Conservation (phyloP, 2,113 vertebrate genomes). For the Poeciliopsis turrubarensis region DNA sequence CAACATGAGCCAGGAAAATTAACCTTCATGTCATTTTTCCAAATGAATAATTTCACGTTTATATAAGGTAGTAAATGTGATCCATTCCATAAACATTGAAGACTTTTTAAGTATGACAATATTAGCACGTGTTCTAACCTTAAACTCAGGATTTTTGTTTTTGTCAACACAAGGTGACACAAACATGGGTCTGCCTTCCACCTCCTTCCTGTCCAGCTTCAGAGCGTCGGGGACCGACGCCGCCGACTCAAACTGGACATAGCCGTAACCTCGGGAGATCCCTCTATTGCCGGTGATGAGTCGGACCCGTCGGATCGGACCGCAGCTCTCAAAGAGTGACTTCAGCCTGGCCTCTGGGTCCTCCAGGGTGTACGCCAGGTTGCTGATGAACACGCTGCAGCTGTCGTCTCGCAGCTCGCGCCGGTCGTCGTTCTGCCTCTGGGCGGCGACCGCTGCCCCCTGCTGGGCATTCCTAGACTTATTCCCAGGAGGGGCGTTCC, state of each 20-base stretch:
- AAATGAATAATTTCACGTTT: neutral
- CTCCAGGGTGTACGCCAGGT: conserved; percentile 87
- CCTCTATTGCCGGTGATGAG: conserved; percentile 86
- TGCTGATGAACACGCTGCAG: conserved; percentile 93
- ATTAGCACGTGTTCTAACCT: conserved; percentile 78
- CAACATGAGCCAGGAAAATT: neutral
- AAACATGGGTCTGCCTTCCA: conserved; percentile 94
- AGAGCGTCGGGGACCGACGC: conserved; percentile 84
- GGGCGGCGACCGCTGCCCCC: conserved; percentile 29
- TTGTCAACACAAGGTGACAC: conserved; percentile 97
- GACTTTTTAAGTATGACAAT: neutral
- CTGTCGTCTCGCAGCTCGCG: conserved; percentile 86
- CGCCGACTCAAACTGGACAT: conserved; percentile 88
- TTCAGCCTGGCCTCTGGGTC: conserved; percentile 85
- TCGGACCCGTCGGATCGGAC: conserved; percentile 85
- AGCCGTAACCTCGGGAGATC: conserved; percentile 91
- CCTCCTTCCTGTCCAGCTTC: conserved; percentile 83
- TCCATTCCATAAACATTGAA: neutral
- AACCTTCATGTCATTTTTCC: neutral
- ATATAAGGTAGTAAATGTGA: neutral
- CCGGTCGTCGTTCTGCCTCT: conserved; percentile 74
- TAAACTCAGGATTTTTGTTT: conserved; percentile 94
- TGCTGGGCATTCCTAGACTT: conserved; percentile 77
- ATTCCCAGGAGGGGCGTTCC: conserved; percentile 53
- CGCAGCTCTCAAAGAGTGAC: conserved; percentile 86